Evolutionary conservation across 2,113 vertebrate species (phyloP), one percentile per base, ranked within the genome.

Genomic region (Tretioscincus oriximinensis): DNA sequence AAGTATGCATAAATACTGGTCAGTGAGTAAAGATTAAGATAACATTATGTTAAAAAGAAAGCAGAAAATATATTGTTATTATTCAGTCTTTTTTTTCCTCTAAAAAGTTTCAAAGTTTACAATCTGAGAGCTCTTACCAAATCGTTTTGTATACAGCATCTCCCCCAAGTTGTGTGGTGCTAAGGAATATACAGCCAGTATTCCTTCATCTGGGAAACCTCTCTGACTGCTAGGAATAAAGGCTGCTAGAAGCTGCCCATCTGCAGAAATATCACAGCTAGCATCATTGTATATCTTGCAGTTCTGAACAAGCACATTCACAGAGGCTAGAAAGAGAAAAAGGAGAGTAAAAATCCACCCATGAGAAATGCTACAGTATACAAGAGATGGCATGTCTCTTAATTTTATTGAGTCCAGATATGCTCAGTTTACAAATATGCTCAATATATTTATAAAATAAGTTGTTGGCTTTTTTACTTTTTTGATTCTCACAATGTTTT

Each of bases 211-310:
- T 1, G 98, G 97, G 81, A 99, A 99, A 74, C 98, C 98, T 51
- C 98, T 95, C 82, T 99, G 98, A 68, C 98, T 99, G 94, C 98
- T 99, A 80, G 98, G 98, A 90, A 99, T 98, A 90, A 99, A 99
- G 41, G 99, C 98, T 7, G 98, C 98, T 88, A 99, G 94, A 73
- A 99, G 96, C 90, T 99, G 98, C 65, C 98, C 98, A 71, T 99
- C 98, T 0, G 98, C 97, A 22, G 98, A 99, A 92, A 99, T 98
- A 93, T 99, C 98, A 24, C 98, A 99, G 87, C 98, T 99, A 28
- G 98, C 98, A 35, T 99, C 98, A 7, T 99, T 99, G 95, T 99
- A 99, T 93, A 99, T 99, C 91, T 99, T 99, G 93, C 98, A 99
- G 95, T 99, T 99, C 92, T 97, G 98, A 86, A 99, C 98, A 93